A percentile compares a stretch with the other conserved stretches of the same genome.
phyloP scores from a whole-genome alignment of 2,113 vertebrate genomes.

The Paralichthys olivaceus region DNA sequence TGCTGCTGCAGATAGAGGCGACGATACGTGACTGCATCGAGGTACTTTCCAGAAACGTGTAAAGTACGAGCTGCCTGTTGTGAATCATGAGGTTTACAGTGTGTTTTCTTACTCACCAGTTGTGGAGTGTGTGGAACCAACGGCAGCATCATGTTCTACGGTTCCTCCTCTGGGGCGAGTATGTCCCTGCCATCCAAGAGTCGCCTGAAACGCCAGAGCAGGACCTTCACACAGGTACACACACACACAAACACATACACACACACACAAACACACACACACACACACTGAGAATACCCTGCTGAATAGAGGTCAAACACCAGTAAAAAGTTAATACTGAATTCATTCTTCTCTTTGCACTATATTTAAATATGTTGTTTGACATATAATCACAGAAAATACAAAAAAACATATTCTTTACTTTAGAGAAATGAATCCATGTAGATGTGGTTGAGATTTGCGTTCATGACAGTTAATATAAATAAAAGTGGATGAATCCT shows the following conservation, averaged over 20 bases:
- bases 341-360: too few species aligned
- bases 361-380: not conserved
- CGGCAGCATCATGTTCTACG: constrained; percentile 89
- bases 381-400: not conserved
- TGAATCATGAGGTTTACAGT: too few species aligned
- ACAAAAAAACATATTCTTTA: too few species aligned
- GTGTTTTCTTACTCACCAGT: constrained; percentile 42
- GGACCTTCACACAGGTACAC: constrained; percentile 87
- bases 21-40: constrained; percentile 31
- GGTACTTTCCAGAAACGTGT: constrained; percentile 44
- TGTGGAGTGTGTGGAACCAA: constrained; percentile 56
- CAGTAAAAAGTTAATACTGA: not conserved
- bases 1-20: constrained; percentile 33
- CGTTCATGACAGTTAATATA: not conserved
- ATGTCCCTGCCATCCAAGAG: constrained; percentile 93
- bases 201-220: constrained; percentile 92
- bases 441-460: not conserved
- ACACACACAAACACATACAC: not conserved
- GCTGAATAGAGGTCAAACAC: not conserved
- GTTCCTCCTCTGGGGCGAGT: constrained; percentile 86
- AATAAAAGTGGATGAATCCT: not conserved
- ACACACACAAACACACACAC: constrained; percentile 78
- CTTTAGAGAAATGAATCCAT: too few species aligned
- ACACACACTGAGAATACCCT: not conserved
- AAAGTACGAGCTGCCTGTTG: not conserved